Percentiles rank a stretch among this genome's conserved stretches.
Evolutionary conservation across 2,797 vertebrate genomes (phyloP).

Genomic region (Parauchenoglanis punctatus): DNA sequence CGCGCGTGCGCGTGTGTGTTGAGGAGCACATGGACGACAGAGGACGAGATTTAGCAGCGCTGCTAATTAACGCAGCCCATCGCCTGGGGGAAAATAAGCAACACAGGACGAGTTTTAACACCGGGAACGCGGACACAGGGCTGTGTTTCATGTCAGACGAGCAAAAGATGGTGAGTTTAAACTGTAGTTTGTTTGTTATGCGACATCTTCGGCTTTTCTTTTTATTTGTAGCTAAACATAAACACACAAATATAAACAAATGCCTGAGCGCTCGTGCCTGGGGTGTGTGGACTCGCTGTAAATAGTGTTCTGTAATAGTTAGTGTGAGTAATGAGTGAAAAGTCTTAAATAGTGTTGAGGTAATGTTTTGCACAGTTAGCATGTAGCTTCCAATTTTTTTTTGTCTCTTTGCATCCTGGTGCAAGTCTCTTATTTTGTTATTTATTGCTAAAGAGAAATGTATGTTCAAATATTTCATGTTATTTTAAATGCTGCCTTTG

Average conservation of each 20-base stretch:
- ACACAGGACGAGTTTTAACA: neutral
- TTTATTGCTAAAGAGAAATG: neutral
- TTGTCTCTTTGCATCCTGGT: neutral
- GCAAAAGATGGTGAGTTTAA: neutral
- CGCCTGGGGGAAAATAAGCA: neutral
- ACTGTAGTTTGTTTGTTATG: neutral
- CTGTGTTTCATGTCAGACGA: neutral
- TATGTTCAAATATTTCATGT: neutral
- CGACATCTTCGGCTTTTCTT: neutral
- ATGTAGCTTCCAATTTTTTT: neutral
- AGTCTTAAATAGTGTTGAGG: neutral
- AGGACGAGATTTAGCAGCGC: conserved; percentile 53
- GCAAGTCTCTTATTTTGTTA: neutral
- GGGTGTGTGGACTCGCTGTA: neutral
- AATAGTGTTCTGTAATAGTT: neutral
- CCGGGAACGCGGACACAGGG: neutral
- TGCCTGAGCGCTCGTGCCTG: neutral
- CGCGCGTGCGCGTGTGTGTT: conserved; percentile 39
- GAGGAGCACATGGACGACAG: conserved; percentile 60
- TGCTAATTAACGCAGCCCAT: conserved; percentile 42
- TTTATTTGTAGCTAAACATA: neutral
- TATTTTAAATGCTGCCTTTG: neutral
- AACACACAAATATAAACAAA: neutral
- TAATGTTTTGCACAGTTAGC: neutral
- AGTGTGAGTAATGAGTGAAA: neutral